Percentiles rank a stretch among this genome's conserved stretches.
These are phyloP conservation scores for Psococerastis gibbosa DNA, from an alignment of 2,888 invertebrate species.

Conservation along the genomic window DNA sequence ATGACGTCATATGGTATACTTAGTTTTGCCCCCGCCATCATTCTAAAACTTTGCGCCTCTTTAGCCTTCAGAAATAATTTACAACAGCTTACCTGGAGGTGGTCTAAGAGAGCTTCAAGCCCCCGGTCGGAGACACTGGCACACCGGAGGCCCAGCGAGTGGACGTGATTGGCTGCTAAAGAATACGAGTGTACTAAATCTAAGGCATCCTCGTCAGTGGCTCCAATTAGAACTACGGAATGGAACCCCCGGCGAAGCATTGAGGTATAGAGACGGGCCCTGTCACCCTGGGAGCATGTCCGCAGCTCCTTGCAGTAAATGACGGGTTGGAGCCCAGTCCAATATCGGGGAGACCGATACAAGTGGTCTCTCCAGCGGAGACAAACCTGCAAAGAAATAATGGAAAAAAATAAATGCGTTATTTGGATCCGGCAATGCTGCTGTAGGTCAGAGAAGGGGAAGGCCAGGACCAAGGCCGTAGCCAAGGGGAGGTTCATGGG, in stretches of 20 bases:
- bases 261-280: slow-evolving; percentile 49
- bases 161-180: slow-evolving; percentile 57
- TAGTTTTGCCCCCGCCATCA: no score
- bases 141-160: slow-evolving; percentile 68
- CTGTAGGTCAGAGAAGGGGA: no score
- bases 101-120: slow-evolving; percentile 70
- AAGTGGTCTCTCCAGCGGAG: slow-evolving; percentile 73
- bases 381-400: slow-evolving; percentile 47
- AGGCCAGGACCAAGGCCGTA: no score
- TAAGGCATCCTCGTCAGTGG: slow-evolving; percentile 73
- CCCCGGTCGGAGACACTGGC: slow-evolving; percentile 84
- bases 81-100: slow-evolving; percentile 63
- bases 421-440: slow-evolving; percentile 22
- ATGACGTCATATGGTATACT: no score
- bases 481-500: no score
- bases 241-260: slow-evolving; percentile 72
- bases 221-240: slow-evolving; percentile 63
- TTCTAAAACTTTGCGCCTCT: no score
- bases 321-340: slow-evolving; percentile 70
- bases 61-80: no score
- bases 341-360: slow-evolving; percentile 72
- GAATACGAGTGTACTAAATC: slow-evolving; percentile 77
- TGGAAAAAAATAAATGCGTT: neutral
- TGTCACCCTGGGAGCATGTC: slow-evolving; percentile 26
- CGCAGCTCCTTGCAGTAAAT: slow-evolving; percentile 70